Evolutionary conservation across 2,797 vertebrate species (phyloP), one percentile per base, ranked within the genome.

Genomic region (Emydoidea blandingii): DNA sequence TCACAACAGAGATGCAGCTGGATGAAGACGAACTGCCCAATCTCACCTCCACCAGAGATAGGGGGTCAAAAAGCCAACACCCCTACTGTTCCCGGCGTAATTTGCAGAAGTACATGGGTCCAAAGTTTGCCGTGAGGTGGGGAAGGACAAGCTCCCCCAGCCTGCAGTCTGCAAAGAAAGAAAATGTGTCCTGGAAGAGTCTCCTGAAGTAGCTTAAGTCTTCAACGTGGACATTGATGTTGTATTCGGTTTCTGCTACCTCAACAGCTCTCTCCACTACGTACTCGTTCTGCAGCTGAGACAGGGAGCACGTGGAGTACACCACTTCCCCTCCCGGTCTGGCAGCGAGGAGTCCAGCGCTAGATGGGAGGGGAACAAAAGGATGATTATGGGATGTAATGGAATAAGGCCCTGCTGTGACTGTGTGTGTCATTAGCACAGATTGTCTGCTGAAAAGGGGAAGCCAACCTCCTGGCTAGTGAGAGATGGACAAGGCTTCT

Each of bases 71-170:
- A 49, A 29, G 4, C 83, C 41, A 37, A 8, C 8, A 0, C 14
- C 50, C 72, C 96, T 99, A 99, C 1, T 96, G 97, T 49, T 98
- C 59, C 56, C 99, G 98, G 52, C 81, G 92, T 23, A 99, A 97
- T 96, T 99, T 99, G 98, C 99, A 99, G 98, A 99, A 98, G 97
- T 99, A 99, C 97, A 98, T 98, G 27, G 99, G 99, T 59, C 99
- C 99, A 83, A 99, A 99, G 98, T 99, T 99, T 90, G 99, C 99
- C 0, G 98, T 97, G 86, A 99, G 98, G 96, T 99, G 99, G 16
- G 99, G 99, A 62, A 99, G 96, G 79, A 99, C 98, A 85, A 99
- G 98, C 94, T 99, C 99, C 62, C 99, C 99, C n/a, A 99, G 85
- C 18, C 94, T 97, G 92, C 99, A 98, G 23, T 97, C 97, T 0